Conservation (phyloP, 1,140 invertebrate species). For the Harpegnathos saltator region DNA sequence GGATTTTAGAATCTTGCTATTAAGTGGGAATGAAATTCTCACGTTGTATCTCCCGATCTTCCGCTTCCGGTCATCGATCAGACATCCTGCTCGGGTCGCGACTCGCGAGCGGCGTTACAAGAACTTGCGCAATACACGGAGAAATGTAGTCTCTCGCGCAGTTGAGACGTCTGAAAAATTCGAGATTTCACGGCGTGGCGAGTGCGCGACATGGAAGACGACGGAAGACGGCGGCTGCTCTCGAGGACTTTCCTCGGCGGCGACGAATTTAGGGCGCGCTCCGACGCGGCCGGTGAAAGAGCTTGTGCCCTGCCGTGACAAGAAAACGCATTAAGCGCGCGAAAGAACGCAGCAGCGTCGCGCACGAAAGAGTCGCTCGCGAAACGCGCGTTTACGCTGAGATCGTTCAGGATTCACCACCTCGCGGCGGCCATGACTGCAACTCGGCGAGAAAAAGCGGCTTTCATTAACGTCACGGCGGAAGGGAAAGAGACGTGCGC, state of each 20-base stretch:
- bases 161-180: neutral
- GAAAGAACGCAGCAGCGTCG: neutral
- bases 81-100: neutral
- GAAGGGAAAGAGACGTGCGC: neutral
- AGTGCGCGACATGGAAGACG: too few species aligned
- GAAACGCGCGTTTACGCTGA: neutral
- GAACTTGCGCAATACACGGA: neutral
- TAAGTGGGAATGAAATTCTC: constrained; percentile 15
- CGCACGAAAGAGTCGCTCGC: constrained; percentile 10
- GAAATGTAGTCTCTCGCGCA: neutral
- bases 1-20: neutral
- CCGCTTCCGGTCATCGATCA: neutral
- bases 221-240: too few species aligned
- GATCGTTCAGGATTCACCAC: constrained; percentile 37
- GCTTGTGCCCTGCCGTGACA: neutral
- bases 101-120: constrained; percentile 3
- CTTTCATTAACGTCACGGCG: constrained; percentile 12
- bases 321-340: constrained; percentile 2
- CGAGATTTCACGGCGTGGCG: too few species aligned
- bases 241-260: neutral
- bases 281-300: too few species aligned
- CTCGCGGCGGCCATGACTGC: neutral
- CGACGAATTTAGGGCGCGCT: neutral
- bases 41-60: neutral
- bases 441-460: constrained; percentile 21